Evolutionary conservation across 2,888 invertebrate genomes (phyloP).

Genomic region (Phaonia tiefii): DNA sequence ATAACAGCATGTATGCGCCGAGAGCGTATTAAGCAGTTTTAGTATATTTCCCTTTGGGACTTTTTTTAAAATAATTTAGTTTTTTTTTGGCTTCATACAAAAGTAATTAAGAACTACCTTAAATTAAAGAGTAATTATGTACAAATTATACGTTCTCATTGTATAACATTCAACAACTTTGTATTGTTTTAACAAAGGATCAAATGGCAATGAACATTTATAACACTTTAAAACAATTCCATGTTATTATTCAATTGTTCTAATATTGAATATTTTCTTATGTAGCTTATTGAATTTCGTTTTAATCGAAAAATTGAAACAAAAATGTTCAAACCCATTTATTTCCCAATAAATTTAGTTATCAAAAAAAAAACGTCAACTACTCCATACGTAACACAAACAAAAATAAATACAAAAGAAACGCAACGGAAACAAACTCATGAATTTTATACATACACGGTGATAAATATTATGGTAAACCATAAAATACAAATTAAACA

Average conservation of each 20-base stretch:
- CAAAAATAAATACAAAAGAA: slow-evolving; percentile 33
- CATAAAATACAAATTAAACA: slow-evolving; percentile 7
- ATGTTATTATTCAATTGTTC: background rate
- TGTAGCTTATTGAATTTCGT: background rate
- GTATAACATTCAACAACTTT: background rate
- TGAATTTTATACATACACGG: slow-evolving; percentile 50
- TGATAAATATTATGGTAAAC: slow-evolving; percentile 3
- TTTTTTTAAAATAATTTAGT: slow-evolving; percentile 43
- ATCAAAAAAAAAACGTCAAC: slow-evolving; percentile 73
- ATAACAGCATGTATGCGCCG: slow-evolving; percentile 69
- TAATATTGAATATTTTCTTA: background rate
- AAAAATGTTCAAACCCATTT: slow-evolving; percentile 77
- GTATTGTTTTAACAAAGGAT: slow-evolving; percentile 37
- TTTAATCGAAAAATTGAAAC: background rate
- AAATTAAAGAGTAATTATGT: slow-evolving; percentile 42
- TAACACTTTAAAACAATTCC: slow-evolving; percentile 6
- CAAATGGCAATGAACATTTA: slow-evolving; percentile 62
- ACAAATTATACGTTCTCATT: slow-evolving; percentile 25
- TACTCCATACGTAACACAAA: slow-evolving; percentile 68
- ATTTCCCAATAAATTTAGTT: slow-evolving; percentile 79
- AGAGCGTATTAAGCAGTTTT: slow-evolving; percentile 16
- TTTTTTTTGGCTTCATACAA: slow-evolving; percentile 43
- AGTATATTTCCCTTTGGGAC: background rate
- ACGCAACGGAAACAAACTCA: slow-evolving; percentile 39
- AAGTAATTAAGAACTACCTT: slow-evolving; percentile 53